A percentile compares a stretch with the other conserved stretches of the same genome.
phyloP scores from a whole-genome alignment of 2,113 vertebrate species.

The Coturnix japonica region DNA sequence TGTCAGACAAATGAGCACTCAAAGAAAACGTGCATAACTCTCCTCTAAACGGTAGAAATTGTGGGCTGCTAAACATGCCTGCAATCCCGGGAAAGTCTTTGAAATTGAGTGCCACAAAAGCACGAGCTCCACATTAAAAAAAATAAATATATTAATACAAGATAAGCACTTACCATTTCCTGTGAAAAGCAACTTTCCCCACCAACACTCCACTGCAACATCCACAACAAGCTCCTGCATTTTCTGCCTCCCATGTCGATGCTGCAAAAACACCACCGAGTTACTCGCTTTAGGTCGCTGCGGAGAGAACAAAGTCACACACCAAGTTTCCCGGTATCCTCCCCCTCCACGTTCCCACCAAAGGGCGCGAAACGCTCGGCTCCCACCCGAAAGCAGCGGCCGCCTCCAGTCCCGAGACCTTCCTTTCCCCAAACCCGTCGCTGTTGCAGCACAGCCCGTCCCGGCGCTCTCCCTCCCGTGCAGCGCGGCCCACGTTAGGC shows the following conservation, averaged over 20 bases:
- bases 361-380: not conserved
- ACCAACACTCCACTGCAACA: not conserved
- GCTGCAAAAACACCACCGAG: not conserved
- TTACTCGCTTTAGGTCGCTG: not conserved
- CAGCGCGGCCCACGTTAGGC: too few species aligned
- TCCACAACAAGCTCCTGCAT: not conserved
- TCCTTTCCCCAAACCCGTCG: too few species aligned
- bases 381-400: not conserved
- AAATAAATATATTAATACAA: too few species aligned
- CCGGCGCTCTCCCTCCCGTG: too few species aligned
- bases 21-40: not conserved
- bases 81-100: not conserved
- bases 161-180: not conserved
- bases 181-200: not conserved
- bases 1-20: not conserved
- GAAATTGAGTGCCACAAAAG: not conserved
- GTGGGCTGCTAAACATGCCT: not conserved
- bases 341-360: too few species aligned
- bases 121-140: accelerated
- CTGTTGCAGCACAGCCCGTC: too few species aligned
- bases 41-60: not conserved
- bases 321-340: not conserved
- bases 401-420: too few species aligned
- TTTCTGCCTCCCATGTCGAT: not conserved
- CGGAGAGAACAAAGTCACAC: slow-evolving; percentile 19